Evolutionary conservation across 1,140 invertebrate genomes (phyloP).

Genomic region (Meloidogyne hapla): DNA sequence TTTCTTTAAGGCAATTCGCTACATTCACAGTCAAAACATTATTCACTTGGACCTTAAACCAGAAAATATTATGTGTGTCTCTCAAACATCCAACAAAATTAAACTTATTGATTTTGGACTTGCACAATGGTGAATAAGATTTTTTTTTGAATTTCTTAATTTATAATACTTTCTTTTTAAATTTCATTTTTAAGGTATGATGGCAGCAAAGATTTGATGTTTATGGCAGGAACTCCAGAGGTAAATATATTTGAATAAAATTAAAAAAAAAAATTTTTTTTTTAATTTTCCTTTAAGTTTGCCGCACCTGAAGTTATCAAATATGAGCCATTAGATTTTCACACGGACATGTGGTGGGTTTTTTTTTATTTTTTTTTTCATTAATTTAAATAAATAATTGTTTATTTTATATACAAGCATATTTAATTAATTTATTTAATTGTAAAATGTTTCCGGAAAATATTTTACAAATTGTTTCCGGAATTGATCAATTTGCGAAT

Average conservation of each 20-base stretch:
- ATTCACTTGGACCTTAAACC: constrained; percentile 70
- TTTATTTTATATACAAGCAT: too few relatives aligned
- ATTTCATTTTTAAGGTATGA: constrained; percentile 66
- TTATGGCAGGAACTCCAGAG: constrained; percentile 64
- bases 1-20: constrained; percentile 65
- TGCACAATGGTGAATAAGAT: constrained; percentile 41
- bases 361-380: not conserved
- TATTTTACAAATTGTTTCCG: too few relatives aligned
- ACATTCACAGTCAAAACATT: constrained; percentile 68
- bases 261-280: constrained; percentile 10
- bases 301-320: constrained; percentile 65
- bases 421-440: not conserved
- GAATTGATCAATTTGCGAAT: too few relatives aligned
- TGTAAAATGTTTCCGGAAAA: not conserved
- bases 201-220: constrained; percentile 65
- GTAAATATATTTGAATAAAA: not conserved
- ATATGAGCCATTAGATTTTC: constrained; percentile 65
- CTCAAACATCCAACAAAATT: constrained; percentile 63
- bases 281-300: constrained; percentile 67
- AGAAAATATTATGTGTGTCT: constrained; percentile 67
- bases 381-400: not conserved
- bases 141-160: constrained; percentile 64
- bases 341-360: constrained; percentile 54
- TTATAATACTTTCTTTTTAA: too few relatives aligned
- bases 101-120: constrained; percentile 64